A percentile compares a stretch with the other conserved stretches of the same genome.
Evolutionary conservation across 2,113 vertebrate species (phyloP).

Genomic region (Phaethon lepturus): DNA sequence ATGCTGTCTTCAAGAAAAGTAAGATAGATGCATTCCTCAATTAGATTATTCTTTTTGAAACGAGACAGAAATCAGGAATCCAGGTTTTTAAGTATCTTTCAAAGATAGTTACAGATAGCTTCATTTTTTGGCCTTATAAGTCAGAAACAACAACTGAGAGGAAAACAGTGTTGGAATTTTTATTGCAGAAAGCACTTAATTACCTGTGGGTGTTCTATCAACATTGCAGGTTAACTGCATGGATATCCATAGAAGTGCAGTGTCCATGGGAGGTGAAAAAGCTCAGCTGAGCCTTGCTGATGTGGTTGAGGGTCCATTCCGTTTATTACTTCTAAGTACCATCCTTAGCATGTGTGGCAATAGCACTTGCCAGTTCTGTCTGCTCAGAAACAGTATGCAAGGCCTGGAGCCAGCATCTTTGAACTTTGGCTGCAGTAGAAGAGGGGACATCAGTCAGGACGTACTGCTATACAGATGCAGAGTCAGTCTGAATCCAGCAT

Average conservation of each 20-base stretch:
- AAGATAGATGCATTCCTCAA: slow-evolving; percentile 37
- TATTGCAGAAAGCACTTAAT: background rate
- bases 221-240: background rate
- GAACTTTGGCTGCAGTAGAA: background rate
- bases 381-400: background rate
- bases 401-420: background rate
- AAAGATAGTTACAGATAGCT: background rate
- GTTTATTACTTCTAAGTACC: background rate
- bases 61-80: background rate
- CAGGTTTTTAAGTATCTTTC: background rate
- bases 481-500: background rate
- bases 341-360: accelerated
- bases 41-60: background rate
- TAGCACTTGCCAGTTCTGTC: background rate
- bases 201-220: background rate
- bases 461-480: background rate
- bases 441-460: background rate
- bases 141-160: background rate
- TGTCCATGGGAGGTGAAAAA: background rate
- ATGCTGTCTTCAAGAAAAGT: slow-evolving; percentile 69
- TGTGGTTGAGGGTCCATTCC: background rate
- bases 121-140: background rate
- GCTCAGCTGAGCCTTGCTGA: background rate
- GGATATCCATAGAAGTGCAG: background rate
- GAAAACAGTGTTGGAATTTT: background rate